These are phyloP conservation scores for Osmerus eperlanus DNA, from an alignment of 2,113 vertebrate genomes.

Conservation along the genomic window DNA sequence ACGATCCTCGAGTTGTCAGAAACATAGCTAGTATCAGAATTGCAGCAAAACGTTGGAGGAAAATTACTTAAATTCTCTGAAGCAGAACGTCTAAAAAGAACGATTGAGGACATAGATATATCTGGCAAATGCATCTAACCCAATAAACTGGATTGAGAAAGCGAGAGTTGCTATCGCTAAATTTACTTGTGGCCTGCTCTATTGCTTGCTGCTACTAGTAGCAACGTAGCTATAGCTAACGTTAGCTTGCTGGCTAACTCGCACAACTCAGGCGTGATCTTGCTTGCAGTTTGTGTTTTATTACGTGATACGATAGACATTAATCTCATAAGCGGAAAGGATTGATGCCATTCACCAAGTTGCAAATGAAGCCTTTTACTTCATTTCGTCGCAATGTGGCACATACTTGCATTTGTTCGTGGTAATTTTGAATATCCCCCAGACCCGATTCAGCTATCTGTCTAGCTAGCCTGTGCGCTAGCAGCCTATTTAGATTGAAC, in stretches of 20 bases:
- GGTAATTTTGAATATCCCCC: constrained; percentile 7
- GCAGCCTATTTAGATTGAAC: constrained; percentile 47
- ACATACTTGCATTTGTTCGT: constrained; percentile 1
- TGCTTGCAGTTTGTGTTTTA: neutral
- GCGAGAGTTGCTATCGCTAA: constrained; percentile 38
- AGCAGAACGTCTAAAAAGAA: neutral
- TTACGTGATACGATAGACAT: neutral
- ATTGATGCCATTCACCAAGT: neutral
- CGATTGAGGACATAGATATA: too few species aligned
- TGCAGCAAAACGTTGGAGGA: too few species aligned
- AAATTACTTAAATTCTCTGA: neutral
- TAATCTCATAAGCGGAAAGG: neutral
- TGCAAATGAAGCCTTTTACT: neutral
- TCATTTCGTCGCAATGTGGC: neutral
- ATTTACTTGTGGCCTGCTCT: constrained; percentile 56
- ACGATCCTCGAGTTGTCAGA: neutral
- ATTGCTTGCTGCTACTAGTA: neutral
- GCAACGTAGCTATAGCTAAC: constrained; percentile 13
- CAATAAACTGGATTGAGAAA: neutral
- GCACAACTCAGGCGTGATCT: neutral
- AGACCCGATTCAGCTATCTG: neutral
- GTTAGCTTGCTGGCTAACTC: constrained; percentile 24
- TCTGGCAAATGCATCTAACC: neutral
- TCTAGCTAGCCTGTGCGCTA: constrained; percentile 1
- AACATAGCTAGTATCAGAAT: too few species aligned